A percentile compares a stretch with the other conserved stretches of the same genome.
Evolutionary conservation across 2,113 vertebrate genomes (phyloP).

Genomic region (Ageneiosus marmoratus): DNA sequence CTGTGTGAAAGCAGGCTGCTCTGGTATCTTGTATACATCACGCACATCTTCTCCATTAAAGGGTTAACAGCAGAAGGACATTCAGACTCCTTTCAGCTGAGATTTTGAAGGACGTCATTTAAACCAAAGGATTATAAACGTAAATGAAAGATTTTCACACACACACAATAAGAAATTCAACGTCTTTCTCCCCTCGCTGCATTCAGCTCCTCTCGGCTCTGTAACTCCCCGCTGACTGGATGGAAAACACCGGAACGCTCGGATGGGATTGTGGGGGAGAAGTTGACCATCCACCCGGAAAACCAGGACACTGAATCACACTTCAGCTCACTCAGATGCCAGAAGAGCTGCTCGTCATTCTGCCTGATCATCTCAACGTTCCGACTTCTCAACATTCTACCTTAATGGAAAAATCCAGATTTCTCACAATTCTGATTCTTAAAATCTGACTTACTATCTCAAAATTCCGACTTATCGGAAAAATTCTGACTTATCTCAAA

Average conservation of each 20-base stretch:
- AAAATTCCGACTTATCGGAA: too few relatives aligned
- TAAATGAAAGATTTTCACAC: background rate
- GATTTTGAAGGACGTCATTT: background rate
- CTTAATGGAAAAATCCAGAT: too few relatives aligned
- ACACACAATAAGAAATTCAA: background rate
- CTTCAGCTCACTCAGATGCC: background rate
- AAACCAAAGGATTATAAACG: background rate
- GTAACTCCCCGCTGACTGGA: background rate
- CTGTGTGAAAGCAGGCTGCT: background rate
- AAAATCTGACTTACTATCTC: too few relatives aligned
- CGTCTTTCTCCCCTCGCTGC: background rate
- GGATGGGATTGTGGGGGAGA: background rate
- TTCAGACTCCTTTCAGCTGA: background rate
- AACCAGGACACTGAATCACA: constrained; percentile 11
- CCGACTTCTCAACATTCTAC: too few relatives aligned
- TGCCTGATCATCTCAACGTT: too few relatives aligned
- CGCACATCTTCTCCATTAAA: too few relatives aligned
- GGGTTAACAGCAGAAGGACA: background rate
- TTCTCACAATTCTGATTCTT: too few relatives aligned
- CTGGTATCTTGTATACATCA: too few relatives aligned
- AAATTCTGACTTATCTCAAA: background rate
- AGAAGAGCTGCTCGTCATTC: constrained; percentile 16
- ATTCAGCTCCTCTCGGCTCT: constrained; percentile 4
- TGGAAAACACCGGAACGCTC: background rate
- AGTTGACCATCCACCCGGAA: background rate